These are phyloP conservation scores for Capreolus pygargus DNA, from an alignment of 2,113 vertebrate genomes.

Conservation along the genomic window DNA sequence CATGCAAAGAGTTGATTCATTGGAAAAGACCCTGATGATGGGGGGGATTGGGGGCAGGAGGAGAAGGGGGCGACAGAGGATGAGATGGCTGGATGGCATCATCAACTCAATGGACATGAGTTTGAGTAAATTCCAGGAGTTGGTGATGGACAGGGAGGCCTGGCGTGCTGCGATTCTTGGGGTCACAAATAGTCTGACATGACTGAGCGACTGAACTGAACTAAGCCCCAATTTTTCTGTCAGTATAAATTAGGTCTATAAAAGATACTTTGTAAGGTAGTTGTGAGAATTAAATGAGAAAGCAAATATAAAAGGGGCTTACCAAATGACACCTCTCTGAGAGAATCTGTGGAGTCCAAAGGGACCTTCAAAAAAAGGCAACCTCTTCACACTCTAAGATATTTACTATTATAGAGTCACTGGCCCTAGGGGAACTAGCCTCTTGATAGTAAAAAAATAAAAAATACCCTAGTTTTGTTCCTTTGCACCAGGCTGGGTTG, in stretches of 20 bases:
- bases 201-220: too few relatives aligned
- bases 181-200: too few relatives aligned
- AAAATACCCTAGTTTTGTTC: background rate
- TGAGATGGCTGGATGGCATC: too few relatives aligned
- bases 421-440: background rate
- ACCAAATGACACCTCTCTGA: background rate
- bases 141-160: too few relatives aligned
- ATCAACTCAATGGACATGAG: too few relatives aligned
- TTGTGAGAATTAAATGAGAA: background rate
- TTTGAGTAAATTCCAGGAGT: too few relatives aligned
- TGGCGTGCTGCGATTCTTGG: too few relatives aligned
- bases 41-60: too few relatives aligned
- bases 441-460: background rate
- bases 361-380: background rate
- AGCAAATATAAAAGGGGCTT: background rate
- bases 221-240: background rate
- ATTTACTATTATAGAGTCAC: background rate
- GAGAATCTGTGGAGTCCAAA: background rate
- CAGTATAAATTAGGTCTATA: conserved; percentile 9
- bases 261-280: background rate
- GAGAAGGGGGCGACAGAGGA: too few relatives aligned
- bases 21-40: too few relatives aligned
- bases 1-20: too few relatives aligned
- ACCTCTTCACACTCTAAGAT: background rate
- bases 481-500: background rate